Evolutionary conservation across 2,113 vertebrate genomes (phyloP).

Genomic region (Gambusia affinis): DNA sequence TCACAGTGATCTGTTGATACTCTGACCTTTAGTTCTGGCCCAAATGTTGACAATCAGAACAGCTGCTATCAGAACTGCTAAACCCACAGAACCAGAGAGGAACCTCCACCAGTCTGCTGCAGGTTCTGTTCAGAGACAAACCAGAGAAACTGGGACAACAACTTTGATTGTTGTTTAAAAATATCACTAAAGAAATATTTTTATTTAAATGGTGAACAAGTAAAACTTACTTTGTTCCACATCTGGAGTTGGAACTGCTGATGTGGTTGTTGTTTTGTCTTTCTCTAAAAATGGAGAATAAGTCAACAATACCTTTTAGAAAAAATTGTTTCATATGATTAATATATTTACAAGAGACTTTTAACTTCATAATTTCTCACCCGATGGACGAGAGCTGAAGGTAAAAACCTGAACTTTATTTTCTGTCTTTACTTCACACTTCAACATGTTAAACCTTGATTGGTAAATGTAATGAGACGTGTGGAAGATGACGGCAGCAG

Average conservation of each 20-base stretch:
- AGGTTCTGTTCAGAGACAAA: neutral
- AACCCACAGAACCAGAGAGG: neutral
- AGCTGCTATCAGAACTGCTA: neutral
- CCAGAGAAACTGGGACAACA: neutral
- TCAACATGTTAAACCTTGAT: neutral
- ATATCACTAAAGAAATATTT: too few relatives aligned
- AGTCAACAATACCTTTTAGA: too few relatives aligned
- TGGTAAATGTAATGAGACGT: neutral
- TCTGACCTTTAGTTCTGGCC: neutral
- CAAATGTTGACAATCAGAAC: neutral
- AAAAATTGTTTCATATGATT: too few relatives aligned
- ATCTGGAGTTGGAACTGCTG: neutral
- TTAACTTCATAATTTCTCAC: neutral
- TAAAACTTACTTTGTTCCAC: too few relatives aligned
- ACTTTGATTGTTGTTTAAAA: too few relatives aligned
- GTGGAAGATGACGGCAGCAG: neutral
- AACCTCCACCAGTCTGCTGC: neutral
- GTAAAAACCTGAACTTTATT: neutral
- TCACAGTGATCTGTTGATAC: neutral
- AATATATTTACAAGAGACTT: too few relatives aligned
- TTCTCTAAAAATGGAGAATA: too few relatives aligned
- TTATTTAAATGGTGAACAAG: too few relatives aligned
- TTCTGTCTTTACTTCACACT: neutral
- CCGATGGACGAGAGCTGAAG: conserved; percentile 4
- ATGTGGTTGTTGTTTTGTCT: too few relatives aligned